These are phyloP conservation scores for Yasuhikotakia modesta DNA, from an alignment of 2,797 vertebrate genomes.

Conservation along the genomic window DNA sequence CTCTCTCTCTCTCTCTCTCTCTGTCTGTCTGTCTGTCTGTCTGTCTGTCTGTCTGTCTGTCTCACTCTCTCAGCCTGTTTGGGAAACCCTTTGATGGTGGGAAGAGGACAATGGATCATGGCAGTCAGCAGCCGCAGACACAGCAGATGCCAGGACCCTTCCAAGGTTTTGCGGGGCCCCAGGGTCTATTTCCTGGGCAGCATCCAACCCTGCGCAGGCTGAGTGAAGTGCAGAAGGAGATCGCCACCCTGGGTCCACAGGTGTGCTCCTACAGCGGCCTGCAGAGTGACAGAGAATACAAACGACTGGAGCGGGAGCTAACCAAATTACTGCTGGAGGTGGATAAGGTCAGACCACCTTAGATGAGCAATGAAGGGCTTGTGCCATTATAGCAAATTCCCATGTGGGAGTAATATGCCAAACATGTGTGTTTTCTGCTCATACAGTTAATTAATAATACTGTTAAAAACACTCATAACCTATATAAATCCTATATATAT, in stretches of 20 bases:
- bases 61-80: slow-evolving; percentile 75
- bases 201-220: slow-evolving; percentile 88
- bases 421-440: too few species aligned
- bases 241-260: slow-evolving; percentile 84
- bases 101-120: slow-evolving; percentile 85
- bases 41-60: not conserved
- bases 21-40: slow-evolving; percentile 33
- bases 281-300: slow-evolving; percentile 87
- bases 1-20: slow-evolving; percentile 9
- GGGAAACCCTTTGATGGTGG: slow-evolving; percentile 81
- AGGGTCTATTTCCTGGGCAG: slow-evolving; percentile 78
- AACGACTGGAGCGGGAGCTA: slow-evolving; percentile 87
- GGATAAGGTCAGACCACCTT: slow-evolving; percentile 74
- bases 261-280: slow-evolving; percentile 91
- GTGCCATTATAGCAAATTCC: too few species aligned
- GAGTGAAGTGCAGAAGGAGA: slow-evolving; percentile 89
- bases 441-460: too few species aligned
- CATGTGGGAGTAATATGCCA: too few species aligned
- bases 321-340: slow-evolving; percentile 90
- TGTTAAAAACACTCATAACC: too few species aligned
- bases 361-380: too few species aligned
- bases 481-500: too few species aligned
- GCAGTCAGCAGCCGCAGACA: slow-evolving; percentile 74
- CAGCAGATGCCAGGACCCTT: slow-evolving; percentile 66
- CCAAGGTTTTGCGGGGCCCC: slow-evolving; percentile 64